A percentile compares a stretch with the other conserved stretches of the same genome.
Conservation (phyloP, 1,140 invertebrate species). For the Drosophila cardini region DNA sequence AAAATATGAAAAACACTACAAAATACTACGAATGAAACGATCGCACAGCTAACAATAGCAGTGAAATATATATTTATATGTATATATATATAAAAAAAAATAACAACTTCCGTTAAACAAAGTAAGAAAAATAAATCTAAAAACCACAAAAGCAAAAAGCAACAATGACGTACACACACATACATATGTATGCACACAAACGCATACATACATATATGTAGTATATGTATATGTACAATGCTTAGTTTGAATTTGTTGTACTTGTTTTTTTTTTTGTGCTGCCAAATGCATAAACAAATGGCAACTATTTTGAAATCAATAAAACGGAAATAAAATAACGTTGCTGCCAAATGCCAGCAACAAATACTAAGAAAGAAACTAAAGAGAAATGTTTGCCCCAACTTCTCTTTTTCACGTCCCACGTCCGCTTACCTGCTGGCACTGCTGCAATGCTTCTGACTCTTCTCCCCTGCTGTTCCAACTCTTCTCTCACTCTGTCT, state of each 20-base stretch:
- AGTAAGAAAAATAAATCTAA: not conserved
- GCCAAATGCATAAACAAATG: slow-evolving; percentile 43
- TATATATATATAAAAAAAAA: slow-evolving; percentile 18
- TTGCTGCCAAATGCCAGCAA: slow-evolving; percentile 39
- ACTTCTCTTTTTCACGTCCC: slow-evolving; percentile 31
- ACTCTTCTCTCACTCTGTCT: slow-evolving; percentile 37
- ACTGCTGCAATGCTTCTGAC: slow-evolving; percentile 63
- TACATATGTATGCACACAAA: not conserved
- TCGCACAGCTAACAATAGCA: slow-evolving; percentile 15
- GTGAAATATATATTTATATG: slow-evolving; percentile 8
- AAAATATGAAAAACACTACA: slow-evolving; percentile 1
- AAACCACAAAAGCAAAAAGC: slow-evolving; percentile 12
- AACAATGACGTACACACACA: slow-evolving; percentile 28
- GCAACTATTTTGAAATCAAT: slow-evolving; percentile 39
- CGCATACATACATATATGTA: slow-evolving; percentile 28
- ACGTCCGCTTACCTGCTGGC: slow-evolving; percentile 70
- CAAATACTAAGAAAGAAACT: slow-evolving; percentile 38
- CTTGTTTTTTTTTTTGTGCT: not conserved
- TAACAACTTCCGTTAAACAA: slow-evolving; percentile 28
- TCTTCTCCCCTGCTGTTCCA: slow-evolving; percentile 46
- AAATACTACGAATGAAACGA: slow-evolving; percentile 18
- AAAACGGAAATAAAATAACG: slow-evolving; percentile 28
- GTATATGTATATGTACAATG: slow-evolving; percentile 37
- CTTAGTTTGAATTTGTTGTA: slow-evolving; percentile 24
- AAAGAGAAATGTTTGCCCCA: slow-evolving; percentile 47